phyloP scores from a whole-genome alignment of 23 tunicate species.

The Ciona savignyi region DNA sequence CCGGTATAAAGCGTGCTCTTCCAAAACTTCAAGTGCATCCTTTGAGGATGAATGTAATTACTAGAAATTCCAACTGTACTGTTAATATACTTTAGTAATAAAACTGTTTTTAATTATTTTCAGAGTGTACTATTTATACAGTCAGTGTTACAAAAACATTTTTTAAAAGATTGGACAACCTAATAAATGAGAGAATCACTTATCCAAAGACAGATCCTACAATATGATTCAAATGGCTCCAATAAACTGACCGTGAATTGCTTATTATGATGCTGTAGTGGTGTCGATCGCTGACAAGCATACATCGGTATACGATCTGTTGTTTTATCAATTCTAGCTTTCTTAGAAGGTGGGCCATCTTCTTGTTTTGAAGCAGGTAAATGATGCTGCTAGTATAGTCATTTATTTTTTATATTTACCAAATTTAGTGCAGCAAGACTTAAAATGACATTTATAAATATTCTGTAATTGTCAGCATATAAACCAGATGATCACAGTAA shows the following conservation, averaged over 20 bases:
- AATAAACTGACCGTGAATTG: slow-evolving; percentile 33
- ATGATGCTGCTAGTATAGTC: too few species aligned
- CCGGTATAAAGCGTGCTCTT: slow-evolving; percentile 73
- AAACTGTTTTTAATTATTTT: too few species aligned
- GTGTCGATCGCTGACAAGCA: slow-evolving; percentile 62
- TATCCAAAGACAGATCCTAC: neutral
- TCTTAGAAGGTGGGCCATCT: slow-evolving; percentile 27
- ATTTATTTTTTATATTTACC: too few species aligned
- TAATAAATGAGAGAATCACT: neutral
- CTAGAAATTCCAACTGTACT: too few species aligned
- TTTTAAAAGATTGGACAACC: neutral
- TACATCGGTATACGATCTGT: slow-evolving; percentile 23
- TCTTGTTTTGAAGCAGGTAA: too few species aligned
- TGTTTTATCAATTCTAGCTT: neutral
- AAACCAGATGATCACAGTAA: too few species aligned
- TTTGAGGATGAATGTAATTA: neutral
- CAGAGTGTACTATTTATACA: too few species aligned
- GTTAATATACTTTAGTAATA: too few species aligned
- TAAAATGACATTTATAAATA: too few species aligned
- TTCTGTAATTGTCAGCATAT: too few species aligned
- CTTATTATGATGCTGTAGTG: slow-evolving; percentile 55
- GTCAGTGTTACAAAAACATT: too few species aligned
- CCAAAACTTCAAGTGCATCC: slow-evolving; percentile 80
- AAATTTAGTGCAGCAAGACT: too few species aligned
- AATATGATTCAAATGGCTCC: neutral